Evolutionary conservation across 2,113 vertebrate genomes (phyloP), one percentile per base, ranked within the genome.

Genomic region (Meles meles): DNA sequence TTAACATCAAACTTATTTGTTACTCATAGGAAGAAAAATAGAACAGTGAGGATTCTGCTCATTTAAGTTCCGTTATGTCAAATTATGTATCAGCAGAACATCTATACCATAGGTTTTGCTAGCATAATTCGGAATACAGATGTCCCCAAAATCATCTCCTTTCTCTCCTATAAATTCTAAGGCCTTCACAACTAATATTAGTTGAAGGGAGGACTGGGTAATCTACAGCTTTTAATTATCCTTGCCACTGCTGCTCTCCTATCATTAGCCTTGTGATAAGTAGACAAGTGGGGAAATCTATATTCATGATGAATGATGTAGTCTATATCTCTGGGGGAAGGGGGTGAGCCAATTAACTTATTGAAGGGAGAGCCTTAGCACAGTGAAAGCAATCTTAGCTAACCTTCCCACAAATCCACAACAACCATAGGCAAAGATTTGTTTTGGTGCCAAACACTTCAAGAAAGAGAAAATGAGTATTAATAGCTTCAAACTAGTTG

Each of bases 201-300:
- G 15, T 84, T 34, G 34, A 80, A 94, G 34, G 6, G 11, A 88
- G 3, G 44, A 59, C 52, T 49, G 84, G 21, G 15, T 76, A 72
- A 90, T 77, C 61, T 77, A 92, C 23, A 39, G 34, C 29, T 93
- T 96, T 96, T 96, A 93, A 90, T 96, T 94, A 71, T 77, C 47
- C 61, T 17, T 52, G 29, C 25, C 14, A 71, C 18, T 29, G n/a
- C 39, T 91, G 31, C 20, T 74, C 9, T 6, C 57, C 83, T 63
- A 88, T 81, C 87, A 92, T 90, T 96, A 90, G 17, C 63, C 25
- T 89, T 39, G 63, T 90, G 76, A 87, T 69, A 88, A 80, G 34
- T 31, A 87, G 44, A 63, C 49, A 89, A 76, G 23, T 69, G 13
- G 34, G 37, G 20, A 82, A 95, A 95, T 97, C 76, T 87, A n/a